Base-by-base conservation (phyloP, 64 coral and sea anemone genomes). In the Pachyseris speciosa region DNA sequence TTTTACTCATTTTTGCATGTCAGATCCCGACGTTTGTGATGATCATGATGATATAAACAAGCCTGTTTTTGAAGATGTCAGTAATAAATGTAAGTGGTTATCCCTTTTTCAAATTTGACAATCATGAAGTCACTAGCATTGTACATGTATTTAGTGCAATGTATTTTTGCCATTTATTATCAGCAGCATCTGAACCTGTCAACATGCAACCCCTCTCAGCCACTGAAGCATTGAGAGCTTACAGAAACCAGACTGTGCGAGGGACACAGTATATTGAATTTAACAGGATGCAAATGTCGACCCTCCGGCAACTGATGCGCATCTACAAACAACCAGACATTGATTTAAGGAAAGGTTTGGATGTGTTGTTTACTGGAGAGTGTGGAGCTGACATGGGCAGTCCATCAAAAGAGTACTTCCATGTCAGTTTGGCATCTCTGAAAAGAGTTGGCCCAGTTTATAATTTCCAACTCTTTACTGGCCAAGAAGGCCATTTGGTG, bases 321-420 rank as follows among this genome's bases (percentile, higher is more conserved):
- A 78, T 93, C 12, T 86, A 86, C 58, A 93, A 87, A 69, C 37
- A 65, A 45, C 52, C 91, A 39, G 78, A 78, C 15, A 17, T 79
- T 19, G 28, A 78, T 31, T 41, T 93, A 10, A 63, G 32, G 55
- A 86, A 78, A 32, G 37, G 24, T 32, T 69, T 59, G 36, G 91
- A 86, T 78, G 71, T 93, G 44, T 20, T 2, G 20, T 93, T 93
- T 66, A 37, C 9, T 31, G 91, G 74, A 29, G 83, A 87, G 39
- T 49, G 37, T 38, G 83, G 72, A 33, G 91, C 91, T 40, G 91
- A 93, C 49, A n/a, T 80, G 26, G 84, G 91, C 36, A 83, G 91
- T 16, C 91, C 91, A 24, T 69, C 83, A 26, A 86, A 69, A 42
- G 91, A 93, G 60, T 93, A 47, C 38, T 87, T 93, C 36, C 84